A percentile compares a stretch with the other conserved stretches of the same genome.
Conservation (phyloP, 2,888 invertebrate genomes). For the Latheticus oryzae region DNA sequence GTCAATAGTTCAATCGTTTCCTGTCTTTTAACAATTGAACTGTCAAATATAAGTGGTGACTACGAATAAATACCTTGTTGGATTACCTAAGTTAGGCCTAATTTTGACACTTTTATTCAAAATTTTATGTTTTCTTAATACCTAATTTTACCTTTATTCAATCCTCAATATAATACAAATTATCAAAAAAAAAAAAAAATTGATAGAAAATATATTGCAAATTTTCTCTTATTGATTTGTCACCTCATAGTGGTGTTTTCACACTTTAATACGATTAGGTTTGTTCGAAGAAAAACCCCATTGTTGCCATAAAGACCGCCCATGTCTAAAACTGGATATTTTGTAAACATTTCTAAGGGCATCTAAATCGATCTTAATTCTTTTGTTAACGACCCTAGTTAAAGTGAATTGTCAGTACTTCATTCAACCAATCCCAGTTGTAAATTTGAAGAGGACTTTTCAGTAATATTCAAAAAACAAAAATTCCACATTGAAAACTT, state of each 20-base stretch:
- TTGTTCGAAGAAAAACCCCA: conserved; percentile 10
- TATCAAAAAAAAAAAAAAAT: no score
- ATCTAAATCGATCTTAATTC: conserved; percentile 36
- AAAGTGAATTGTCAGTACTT: conserved; percentile 35
- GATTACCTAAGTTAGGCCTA: conserved; percentile 17
- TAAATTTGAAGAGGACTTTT: no score
- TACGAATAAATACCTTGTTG: conserved; percentile 25
- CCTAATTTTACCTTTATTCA: conserved; percentile 14
- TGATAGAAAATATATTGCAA: no score
- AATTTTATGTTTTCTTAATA: conserved; percentile 23
- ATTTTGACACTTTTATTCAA: conserved; percentile 16
- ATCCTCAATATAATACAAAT: no score
- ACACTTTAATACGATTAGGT: conserved; percentile 24
- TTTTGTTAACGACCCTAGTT: conserved; percentile 36
- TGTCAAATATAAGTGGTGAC: conserved; percentile 34
- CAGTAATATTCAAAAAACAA: no score
- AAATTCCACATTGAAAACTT: no score
- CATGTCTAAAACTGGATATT: conserved; percentile 30
- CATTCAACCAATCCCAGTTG: conserved; percentile 30
- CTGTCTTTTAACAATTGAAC: conserved; percentile 31
- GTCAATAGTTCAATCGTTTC: conserved; percentile 32
- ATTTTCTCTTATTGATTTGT: no score
- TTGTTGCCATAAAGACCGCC: conserved; percentile 18
- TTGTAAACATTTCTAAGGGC: conserved; percentile 33
- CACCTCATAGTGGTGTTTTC: no score